Percentiles rank a stretch among this genome's conserved stretches.
Evolutionary conservation across 1,140 invertebrate genomes (phyloP).

Genomic region (Nasonia giraulti): DNA sequence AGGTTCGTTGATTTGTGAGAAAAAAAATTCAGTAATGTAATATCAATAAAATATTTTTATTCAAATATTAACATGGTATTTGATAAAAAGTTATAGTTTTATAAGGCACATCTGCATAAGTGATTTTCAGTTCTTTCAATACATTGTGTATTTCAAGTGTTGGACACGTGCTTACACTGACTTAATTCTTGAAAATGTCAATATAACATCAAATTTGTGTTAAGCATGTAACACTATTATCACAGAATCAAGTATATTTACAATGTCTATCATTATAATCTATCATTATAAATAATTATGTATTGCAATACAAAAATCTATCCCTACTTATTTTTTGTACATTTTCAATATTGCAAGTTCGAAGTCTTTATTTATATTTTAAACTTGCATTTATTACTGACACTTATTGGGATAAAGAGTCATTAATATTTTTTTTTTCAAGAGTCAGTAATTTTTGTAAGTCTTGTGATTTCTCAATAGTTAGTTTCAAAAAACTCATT

Average conservation of each 20-base stretch:
- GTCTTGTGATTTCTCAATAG: neutral
- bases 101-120: conserved; percentile 30
- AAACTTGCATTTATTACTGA: neutral
- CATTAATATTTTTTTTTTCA: neutral
- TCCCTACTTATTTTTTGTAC: neutral
- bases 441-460: conserved; percentile 4
- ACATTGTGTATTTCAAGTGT: neutral
- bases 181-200: conserved; percentile 2
- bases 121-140: neutral
- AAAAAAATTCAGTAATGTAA: neutral
- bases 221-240: conserved; percentile 55
- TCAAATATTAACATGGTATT: neutral
- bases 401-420: neutral
- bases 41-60: conserved; percentile 20
- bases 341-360: neutral
- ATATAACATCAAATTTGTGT: conserved; percentile 8
- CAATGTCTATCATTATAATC: conserved; percentile 40
- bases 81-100: conserved; percentile 15
- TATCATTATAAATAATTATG: conserved; percentile 16
- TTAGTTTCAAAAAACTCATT: neutral
- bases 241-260: conserved; percentile 60
- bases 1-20: neutral
- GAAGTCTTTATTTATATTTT: neutral
- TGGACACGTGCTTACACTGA: conserved; percentile 8
- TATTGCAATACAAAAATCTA: conserved; percentile 37